phyloP scores from a whole-genome alignment of 2,888 invertebrate species.

The Enchytraeus crypticus region DNA sequence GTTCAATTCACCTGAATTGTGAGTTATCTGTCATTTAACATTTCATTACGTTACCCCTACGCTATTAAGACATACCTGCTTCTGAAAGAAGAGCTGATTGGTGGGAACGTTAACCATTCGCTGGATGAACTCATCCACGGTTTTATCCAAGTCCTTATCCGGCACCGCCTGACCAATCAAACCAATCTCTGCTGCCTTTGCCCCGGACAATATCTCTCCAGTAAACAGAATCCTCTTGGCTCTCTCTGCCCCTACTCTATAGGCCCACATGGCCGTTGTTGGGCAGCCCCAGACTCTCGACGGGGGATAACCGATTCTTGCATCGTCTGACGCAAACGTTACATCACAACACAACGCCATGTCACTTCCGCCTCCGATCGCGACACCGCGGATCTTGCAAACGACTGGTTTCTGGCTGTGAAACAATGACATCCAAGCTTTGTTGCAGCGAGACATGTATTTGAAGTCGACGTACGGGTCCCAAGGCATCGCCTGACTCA shows the following conservation, averaged over 20 bases:
- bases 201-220: conserved; percentile 24
- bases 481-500: conserved; percentile 30
- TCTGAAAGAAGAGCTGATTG: conserved; percentile 31
- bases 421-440: conserved; percentile 29
- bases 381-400: conserved; percentile 24
- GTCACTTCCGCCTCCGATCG: conserved; percentile 30
- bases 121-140: conserved; percentile 18
- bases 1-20: too few relatives aligned
- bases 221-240: conserved; percentile 29
- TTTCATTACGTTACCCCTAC: too few relatives aligned
- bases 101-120: conserved; percentile 25
- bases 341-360: conserved; percentile 30
- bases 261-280: conserved; percentile 28
- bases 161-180: conserved; percentile 26
- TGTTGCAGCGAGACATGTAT: conserved; percentile 23
- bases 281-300: conserved; percentile 31
- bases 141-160: conserved; percentile 16
- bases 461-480: conserved; percentile 28
- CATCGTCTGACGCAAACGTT: conserved; percentile 26
- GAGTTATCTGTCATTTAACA: too few relatives aligned
- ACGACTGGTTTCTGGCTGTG: conserved; percentile 27
- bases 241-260: conserved; percentile 25
- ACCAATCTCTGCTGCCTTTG: conserved; percentile 25
- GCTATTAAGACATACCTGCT: conserved; percentile 17
- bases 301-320: conserved; percentile 30